phyloP scores from a whole-genome alignment of 2,888 invertebrate genomes.

The Panopea generosa region DNA sequence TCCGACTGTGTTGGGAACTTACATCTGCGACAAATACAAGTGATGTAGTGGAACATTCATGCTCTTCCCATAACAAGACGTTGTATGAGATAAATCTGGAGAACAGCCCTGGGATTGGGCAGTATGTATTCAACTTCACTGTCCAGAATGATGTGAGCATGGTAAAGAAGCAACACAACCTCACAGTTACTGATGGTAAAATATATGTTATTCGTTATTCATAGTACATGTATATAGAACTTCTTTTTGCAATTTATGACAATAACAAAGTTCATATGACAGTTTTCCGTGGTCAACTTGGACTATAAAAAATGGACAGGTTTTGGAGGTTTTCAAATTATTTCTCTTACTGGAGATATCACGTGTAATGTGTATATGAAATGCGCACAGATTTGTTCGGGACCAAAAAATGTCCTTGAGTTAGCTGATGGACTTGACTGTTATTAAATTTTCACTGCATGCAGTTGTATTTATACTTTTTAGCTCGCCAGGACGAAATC shows the following conservation, averaged over 20 bases:
- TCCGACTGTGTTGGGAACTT: conserved; percentile 17
- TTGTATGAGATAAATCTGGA: conserved; percentile 11
- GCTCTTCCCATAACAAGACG: background rate
- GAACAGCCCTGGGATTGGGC: conserved; percentile 11
- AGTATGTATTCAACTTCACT: conserved; percentile 22
- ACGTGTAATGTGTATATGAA: too few species aligned
- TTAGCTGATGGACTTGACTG: too few species aligned
- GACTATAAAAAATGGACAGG: too few species aligned
- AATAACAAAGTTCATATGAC: background rate
- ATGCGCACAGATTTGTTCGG: too few species aligned
- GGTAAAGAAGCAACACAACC: conserved; percentile 5
- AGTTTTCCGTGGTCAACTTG: too few species aligned
- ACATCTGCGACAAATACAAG: conserved; percentile 5
- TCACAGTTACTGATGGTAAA: conserved; percentile 21
- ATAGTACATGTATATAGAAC: background rate
- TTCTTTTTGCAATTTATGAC: background rate
- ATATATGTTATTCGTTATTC: background rate
- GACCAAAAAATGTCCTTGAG: too few species aligned
- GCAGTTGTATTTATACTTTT: too few species aligned
- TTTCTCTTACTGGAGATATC: too few species aligned
- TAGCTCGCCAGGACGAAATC: too few species aligned
- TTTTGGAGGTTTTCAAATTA: too few species aligned
- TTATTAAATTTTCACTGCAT: too few species aligned
- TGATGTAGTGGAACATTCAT: background rate
- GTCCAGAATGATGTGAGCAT: conserved; percentile 40